These are phyloP conservation scores for Drosophila mayri DNA, from an alignment of 1,140 invertebrate genomes.

Conservation along the genomic window DNA sequence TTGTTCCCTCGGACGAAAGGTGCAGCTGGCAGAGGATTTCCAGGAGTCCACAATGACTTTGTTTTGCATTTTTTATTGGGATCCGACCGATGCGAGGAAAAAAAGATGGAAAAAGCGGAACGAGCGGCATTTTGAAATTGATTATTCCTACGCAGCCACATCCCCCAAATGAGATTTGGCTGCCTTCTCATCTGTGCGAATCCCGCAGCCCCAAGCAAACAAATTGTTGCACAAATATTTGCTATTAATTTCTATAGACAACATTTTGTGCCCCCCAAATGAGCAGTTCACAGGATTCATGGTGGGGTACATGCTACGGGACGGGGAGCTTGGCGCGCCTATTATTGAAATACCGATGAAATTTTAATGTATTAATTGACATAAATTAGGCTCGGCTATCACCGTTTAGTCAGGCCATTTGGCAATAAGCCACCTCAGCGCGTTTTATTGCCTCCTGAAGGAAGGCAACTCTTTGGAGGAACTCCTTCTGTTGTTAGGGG, in stretches of 20 bases:
- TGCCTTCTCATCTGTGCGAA: conserved; percentile 15
- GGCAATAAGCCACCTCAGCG: conserved; percentile 60
- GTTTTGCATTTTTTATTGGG: conserved; percentile 71
- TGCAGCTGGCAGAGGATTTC: conserved; percentile 65
- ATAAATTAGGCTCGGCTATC: conserved; percentile 63
- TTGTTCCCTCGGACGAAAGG: conserved; percentile 47
- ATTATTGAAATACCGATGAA: conserved; percentile 56
- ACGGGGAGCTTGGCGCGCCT: conserved; percentile 3
- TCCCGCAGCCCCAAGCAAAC: conserved; percentile 58
- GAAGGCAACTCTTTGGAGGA: conserved; percentile 34
- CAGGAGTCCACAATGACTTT: conserved; percentile 47
- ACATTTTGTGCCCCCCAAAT: conserved; percentile 53
- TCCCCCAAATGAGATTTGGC: conserved; percentile 36
- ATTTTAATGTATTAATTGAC: conserved; percentile 77
- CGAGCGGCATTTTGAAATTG: conserved; percentile 70
- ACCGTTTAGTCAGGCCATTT: conserved; percentile 60
- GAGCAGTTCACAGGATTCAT: conserved; percentile 13
- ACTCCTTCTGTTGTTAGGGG: background rate
- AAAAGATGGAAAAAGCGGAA: conserved; percentile 24
- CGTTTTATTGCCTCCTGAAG: conserved; percentile 55
- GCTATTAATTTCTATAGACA: conserved; percentile 78
- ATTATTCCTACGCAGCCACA: conserved; percentile 45
- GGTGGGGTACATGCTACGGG: background rate
- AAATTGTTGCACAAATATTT: conserved; percentile 80
- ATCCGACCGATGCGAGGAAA: conserved; percentile 4